Evolutionary conservation across 37 sponge, comb jelly and placozoan genomes (phyloP).

Genomic region (Hormiphora californensis): DNA sequence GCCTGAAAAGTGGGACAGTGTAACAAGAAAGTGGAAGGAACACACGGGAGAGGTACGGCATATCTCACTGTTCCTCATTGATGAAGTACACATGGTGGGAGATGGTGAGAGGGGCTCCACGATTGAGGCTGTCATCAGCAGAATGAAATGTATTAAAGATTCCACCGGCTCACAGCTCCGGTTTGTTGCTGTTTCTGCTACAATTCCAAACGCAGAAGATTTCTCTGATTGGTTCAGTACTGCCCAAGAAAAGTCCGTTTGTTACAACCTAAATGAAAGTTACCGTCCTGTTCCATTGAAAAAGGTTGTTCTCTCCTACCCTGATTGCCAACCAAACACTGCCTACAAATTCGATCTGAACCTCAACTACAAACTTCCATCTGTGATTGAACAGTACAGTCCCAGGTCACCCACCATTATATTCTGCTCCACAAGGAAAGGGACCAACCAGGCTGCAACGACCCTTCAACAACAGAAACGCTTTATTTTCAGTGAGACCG

Average conservation of each 20-base stretch:
- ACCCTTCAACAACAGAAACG: slow-evolving; percentile 80
- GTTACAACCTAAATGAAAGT: slow-evolving; percentile 78
- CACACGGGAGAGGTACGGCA: slow-evolving; percentile 78
- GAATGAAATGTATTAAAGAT: slow-evolving; percentile 76
- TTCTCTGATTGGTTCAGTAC: slow-evolving; percentile 84
- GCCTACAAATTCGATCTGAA: slow-evolving; percentile 90
- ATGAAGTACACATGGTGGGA: slow-evolving; percentile 95
- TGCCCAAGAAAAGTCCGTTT: background rate
- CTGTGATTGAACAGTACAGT: slow-evolving; percentile 81
- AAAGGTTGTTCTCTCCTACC: slow-evolving; percentile 86
- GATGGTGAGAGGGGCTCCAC: slow-evolving; percentile 86
- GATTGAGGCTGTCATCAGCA: slow-evolving; percentile 96
- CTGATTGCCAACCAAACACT: slow-evolving; percentile 60
- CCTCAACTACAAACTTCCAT: slow-evolving; percentile 82
- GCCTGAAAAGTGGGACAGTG: slow-evolving; percentile 99
- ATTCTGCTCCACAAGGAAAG: slow-evolving; percentile 97
- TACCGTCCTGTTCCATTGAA: slow-evolving; percentile 88
- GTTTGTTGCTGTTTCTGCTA: slow-evolving; percentile 95
- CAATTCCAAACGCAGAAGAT: slow-evolving; percentile 90
- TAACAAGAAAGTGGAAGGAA: slow-evolving; percentile 95
- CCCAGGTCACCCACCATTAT: background rate
- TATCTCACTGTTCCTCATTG: slow-evolving; percentile 84
- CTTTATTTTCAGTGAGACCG: slow-evolving; percentile 60
- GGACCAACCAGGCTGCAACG: slow-evolving; percentile 87
- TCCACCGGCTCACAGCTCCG: slow-evolving; percentile 56